Evolutionary conservation across 2,113 vertebrate species (phyloP).

Genomic region (Pao palembangensis): DNA sequence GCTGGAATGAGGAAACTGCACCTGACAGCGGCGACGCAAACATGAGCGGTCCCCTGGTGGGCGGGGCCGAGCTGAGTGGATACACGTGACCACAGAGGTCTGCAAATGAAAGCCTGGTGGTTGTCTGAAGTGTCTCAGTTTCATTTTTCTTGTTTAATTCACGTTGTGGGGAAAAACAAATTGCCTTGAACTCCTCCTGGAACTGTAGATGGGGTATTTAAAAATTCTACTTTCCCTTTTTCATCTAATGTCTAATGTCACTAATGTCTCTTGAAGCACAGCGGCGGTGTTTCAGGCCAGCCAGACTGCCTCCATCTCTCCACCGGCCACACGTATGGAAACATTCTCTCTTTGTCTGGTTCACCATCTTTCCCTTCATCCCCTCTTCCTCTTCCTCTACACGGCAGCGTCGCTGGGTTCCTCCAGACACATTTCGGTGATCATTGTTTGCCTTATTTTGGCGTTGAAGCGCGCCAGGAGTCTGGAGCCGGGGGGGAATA

Average conservation of each 20-base stretch:
- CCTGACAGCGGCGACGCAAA: conserved; percentile 3
- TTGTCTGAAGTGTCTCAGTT: background rate
- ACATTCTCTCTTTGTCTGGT: conserved; percentile 13
- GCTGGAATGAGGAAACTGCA: conserved; percentile 14
- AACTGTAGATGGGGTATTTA: background rate
- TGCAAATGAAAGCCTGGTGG: background rate
- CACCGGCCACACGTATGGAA: conserved; percentile 27
- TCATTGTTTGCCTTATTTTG: conserved; percentile 54
- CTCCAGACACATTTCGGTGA: conserved; percentile 30
- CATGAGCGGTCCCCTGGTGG: background rate
- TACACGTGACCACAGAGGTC: background rate
- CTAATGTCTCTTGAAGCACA: too few species aligned
- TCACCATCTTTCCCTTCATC: conserved; percentile 11
- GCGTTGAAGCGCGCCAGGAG: conserved; percentile 52
- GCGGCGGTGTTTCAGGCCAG: background rate
- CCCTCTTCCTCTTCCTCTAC: conserved; percentile 11
- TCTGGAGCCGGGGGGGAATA: conserved; percentile 48
- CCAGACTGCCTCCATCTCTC: conserved; percentile 8
- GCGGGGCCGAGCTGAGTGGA: background rate
- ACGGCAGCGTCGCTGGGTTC: conserved; percentile 12
- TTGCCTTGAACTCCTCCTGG: background rate
- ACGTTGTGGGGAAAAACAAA: background rate
- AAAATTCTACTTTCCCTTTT: too few species aligned
- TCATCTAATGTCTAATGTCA: too few species aligned
- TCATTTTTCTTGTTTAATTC: background rate